These are phyloP conservation scores for Stenotaenia linearis DNA, from an alignment of 2,888 invertebrate genomes.

Conservation along the genomic window DNA sequence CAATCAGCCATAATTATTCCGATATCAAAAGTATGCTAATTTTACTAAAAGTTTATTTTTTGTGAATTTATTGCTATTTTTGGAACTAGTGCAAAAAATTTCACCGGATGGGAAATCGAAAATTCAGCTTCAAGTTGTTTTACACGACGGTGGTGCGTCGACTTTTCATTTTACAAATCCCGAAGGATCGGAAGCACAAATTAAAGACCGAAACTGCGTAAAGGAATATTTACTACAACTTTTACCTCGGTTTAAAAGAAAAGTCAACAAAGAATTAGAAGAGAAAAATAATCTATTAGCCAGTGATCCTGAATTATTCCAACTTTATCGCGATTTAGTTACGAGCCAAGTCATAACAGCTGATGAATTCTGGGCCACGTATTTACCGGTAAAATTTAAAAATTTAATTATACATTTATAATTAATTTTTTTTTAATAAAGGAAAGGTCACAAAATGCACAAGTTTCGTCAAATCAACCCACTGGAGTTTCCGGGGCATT, in stretches of 20 bases:
- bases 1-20: slow-evolving; percentile 86
- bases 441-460: not conserved
- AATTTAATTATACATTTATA: not conserved
- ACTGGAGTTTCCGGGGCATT: slow-evolving; percentile 70
- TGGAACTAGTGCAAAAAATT: slow-evolving; percentile 81
- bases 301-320: slow-evolving; percentile 82
- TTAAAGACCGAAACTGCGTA: slow-evolving; percentile 84
- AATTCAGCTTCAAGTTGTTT: slow-evolving; percentile 92
- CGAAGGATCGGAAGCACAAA: slow-evolving; percentile 71
- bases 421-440: not conserved
- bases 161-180: slow-evolving; percentile 97
- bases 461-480: slow-evolving; percentile 49
- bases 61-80: not conserved
- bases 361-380: slow-evolving; percentile 96
- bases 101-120: slow-evolving; percentile 92
- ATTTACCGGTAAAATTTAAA: slow-evolving; percentile 57
- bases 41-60: not conserved
- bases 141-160: slow-evolving; percentile 87
- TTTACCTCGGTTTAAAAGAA: slow-evolving; percentile 86
- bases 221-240: slow-evolving; percentile 85
- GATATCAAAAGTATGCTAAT: slow-evolving; percentile 78
- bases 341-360: slow-evolving; percentile 91
- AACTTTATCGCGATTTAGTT: slow-evolving; percentile 94
- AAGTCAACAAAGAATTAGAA: slow-evolving; percentile 82
- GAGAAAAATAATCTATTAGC: slow-evolving; percentile 82